Evolutionary conservation across 2,113 vertebrate species (phyloP).

Genomic region (Cyprinus carpio): DNA sequence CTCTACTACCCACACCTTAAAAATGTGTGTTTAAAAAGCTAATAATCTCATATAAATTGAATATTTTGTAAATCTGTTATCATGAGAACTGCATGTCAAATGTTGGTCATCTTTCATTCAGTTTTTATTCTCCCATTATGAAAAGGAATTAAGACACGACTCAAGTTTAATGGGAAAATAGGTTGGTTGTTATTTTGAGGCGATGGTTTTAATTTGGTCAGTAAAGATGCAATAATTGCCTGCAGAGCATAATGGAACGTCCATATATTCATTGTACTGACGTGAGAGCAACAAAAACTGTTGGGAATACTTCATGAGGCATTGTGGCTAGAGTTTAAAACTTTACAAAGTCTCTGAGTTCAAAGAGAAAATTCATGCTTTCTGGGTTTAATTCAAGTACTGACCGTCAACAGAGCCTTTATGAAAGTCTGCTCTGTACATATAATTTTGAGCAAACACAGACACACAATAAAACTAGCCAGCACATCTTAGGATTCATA

Average conservation of each 20-base stretch:
- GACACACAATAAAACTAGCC: constrained; percentile 14
- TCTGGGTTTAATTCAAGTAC: constrained; percentile 22
- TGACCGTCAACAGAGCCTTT: constrained; percentile 8
- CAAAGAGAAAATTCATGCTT: constrained; percentile 21
- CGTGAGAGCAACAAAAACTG: constrained; percentile 45
- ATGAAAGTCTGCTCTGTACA: constrained; percentile 21
- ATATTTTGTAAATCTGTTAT: neutral
- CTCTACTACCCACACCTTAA: too few species aligned
- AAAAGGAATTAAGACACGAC: constrained; percentile 60
- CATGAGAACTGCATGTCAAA: neutral
- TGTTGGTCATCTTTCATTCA: neutral
- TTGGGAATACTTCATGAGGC: constrained; percentile 45
- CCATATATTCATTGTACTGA: constrained; percentile 61
- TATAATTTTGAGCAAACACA: neutral
- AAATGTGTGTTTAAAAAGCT: too few species aligned
- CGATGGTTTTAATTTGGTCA: constrained; percentile 64
- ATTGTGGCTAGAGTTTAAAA: constrained; percentile 16
- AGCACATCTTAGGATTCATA: neutral
- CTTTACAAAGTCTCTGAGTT: constrained; percentile 7
- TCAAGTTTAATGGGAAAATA: constrained; percentile 52
- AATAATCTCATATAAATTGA: neutral
- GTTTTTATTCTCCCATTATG: constrained; percentile 18
- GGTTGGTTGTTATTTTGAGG: constrained; percentile 55
- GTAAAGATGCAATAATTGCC: constrained; percentile 68
- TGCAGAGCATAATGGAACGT: constrained; percentile 62